phyloP scores from a whole-genome alignment of 2,888 invertebrate species.

The Rutpela maculata region DNA sequence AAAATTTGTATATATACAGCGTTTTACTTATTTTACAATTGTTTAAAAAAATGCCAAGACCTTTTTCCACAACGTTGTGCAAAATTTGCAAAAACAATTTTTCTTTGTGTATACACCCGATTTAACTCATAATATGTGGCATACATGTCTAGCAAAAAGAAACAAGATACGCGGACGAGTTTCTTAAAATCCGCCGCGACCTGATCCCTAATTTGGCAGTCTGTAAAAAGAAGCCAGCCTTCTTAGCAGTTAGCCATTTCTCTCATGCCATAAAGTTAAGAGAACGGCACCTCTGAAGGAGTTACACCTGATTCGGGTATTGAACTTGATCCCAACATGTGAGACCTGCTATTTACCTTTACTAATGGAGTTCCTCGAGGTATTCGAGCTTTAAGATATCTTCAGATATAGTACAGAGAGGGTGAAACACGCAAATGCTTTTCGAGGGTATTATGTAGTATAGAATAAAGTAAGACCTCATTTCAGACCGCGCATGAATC shows the following conservation, averaged over 20 bases:
- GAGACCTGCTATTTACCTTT: conserved; percentile 58
- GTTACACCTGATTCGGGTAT: conserved; percentile 48
- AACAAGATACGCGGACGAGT: too few relatives aligned
- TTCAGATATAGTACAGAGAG: conserved; percentile 52
- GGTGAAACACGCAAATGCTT: conserved; percentile 60
- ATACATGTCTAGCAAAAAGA: too few relatives aligned
- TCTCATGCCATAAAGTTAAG: conserved; percentile 8
- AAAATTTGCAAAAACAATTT: too few relatives aligned
- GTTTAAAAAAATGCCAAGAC: too few relatives aligned
- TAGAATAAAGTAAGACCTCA: conserved; percentile 56
- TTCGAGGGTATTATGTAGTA: conserved; percentile 54
- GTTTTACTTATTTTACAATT: too few relatives aligned
- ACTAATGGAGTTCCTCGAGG: conserved; percentile 58
- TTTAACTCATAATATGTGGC: too few relatives aligned
- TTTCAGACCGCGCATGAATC: conserved; percentile 55
- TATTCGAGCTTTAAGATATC: conserved; percentile 58
- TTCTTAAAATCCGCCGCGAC: neutral
- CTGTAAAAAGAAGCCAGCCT: neutral
- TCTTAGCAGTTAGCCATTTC: neutral
- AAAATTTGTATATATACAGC: too few relatives aligned
- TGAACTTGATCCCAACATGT: conserved; percentile 57
- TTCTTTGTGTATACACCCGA: too few relatives aligned
- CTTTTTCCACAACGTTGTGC: too few relatives aligned
- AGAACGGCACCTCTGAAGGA: conserved; percentile 33
- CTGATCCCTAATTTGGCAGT: neutral